Evolutionary conservation across 2,888 invertebrate species (phyloP).

Genomic region (Parascotia fuliginaria): DNA sequence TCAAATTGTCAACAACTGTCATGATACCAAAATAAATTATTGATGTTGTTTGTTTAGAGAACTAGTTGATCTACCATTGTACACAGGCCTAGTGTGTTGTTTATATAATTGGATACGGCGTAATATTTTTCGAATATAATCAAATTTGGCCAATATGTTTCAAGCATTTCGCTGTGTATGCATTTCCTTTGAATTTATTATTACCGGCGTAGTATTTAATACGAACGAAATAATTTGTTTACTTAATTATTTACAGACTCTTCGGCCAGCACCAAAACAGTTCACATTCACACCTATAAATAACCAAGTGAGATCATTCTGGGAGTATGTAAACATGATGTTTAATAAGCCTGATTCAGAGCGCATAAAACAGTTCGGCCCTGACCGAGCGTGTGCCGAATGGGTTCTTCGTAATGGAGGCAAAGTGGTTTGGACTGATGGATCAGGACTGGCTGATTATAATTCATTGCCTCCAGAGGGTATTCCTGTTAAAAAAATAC

Average conservation of each 20-base stretch:
- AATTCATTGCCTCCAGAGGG: conserved; percentile 89
- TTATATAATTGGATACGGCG: no score
- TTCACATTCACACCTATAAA: conserved; percentile 33
- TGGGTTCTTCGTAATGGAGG: conserved; percentile 98
- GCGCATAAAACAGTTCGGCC: conserved; percentile 90
- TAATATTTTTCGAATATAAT: not conserved
- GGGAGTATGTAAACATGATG: conserved; percentile 86
- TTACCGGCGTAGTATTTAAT: no score
- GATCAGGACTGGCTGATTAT: conserved; percentile 88
- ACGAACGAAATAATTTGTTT: no score
- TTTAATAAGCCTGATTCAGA: conserved; percentile 89
- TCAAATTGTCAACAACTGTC: no score
- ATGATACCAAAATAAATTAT: no score
- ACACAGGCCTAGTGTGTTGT: no score
- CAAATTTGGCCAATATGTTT: not conserved
- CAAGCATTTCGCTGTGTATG: not conserved
- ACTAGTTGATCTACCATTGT: no score
- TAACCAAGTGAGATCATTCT: conserved; percentile 67
- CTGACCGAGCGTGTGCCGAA: conserved; percentile 96
- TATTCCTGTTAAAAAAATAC: conserved; percentile 73
- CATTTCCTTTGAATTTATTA: no score
- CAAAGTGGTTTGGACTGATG: conserved; percentile 89
- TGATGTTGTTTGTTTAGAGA: no score
- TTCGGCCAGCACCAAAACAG: conserved; percentile 22
- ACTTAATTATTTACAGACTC: conserved; percentile 27